Base-by-base conservation (phyloP, 2,113 vertebrate species). In the Rhagologus leucostigma region DNA sequence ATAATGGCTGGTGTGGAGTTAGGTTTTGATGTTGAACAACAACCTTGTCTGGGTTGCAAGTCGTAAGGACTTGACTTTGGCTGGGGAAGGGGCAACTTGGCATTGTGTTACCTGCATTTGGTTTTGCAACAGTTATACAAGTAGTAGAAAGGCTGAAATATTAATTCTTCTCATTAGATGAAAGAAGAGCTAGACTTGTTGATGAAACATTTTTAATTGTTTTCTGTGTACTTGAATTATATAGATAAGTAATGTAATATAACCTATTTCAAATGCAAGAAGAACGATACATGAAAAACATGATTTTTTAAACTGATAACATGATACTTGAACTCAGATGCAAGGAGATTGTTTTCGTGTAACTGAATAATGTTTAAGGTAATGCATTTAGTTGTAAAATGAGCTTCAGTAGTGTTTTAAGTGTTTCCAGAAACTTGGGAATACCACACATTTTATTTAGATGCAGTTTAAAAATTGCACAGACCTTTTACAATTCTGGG, bases 191-290 rank as follows among this genome's bases (percentile, higher is more conserved):
- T 91, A 55, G 42, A 60, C 39, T 80, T 74, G 46, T 41, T 17
- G 75, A 56, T 93, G 64, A 90, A 87, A 60, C 42, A 52, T 69
- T 85, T 95, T 96, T 52, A 95, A 94, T 96, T 94, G 93, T 87
- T 89, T 95, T 76, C 55, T 85, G 59, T 63, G 47, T 47, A 46
- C 50, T 65, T 83, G 63, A 80, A 62, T 90, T 94, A 80, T 90
- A 63, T 63, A 56, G 64, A 41, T 84, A 62, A 64, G 49, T 55
- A 77, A 59, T 85, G 9, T 94, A 62, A 95, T 80, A 92, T 63
- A 77, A 74, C 5, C 50, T 56, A 24, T 84, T 88, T 68, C 59
- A 93, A 90, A 74, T 50, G 35, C 56, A 86, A 79, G 53, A 89
- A 68, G 42, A 94, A 83, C 3, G 1, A 86, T 59, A 92, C 77